Evolutionary conservation across 1,140 invertebrate species (phyloP), one percentile per base, ranked within the genome.

Genomic region (Drosophila truncata): DNA sequence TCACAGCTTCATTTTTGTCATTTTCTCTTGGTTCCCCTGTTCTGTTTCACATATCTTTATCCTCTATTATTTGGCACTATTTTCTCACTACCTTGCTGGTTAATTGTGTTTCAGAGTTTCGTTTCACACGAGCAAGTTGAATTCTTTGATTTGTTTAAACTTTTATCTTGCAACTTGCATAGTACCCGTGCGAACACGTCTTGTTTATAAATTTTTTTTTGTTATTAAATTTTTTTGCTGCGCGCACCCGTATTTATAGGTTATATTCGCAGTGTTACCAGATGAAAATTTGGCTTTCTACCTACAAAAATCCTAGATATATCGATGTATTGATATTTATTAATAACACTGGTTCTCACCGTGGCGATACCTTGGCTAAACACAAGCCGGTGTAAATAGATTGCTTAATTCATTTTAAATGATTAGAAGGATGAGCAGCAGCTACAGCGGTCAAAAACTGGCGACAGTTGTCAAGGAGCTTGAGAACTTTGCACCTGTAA

Each of bases 401-500:
- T 57, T 27, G 14, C 16, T 29, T 20, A 18, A 37, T 27, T 13
- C n/a, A 41, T 0, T n/a, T 42, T 59, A 42, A 31, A 70, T 70
- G 66, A 14, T 90, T 2, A 69, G 50, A 47, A 90, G 50, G 55
- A 90, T 90, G 85, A 58, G 64, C 37, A 61, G 64, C 52, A 71
- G 66, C 60, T 55, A 31, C 25, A 62, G 54, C 29, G 95, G 95
- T 60, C 67, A 95, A 16, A 80, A 94, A 6, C 86, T 97, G 39
- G 83, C 91, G 14, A 92, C 94, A 41, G 94, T 98, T 5, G 91
- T 98, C 5, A 77, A 93, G 18, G 92, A 93, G 59, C 92, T 99
- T 33, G 94, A 97, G 85, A 91, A 93, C 23, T 96, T 96, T 93
- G 97, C 97, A 11, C 95, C 96, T 35, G 92, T 94, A 16, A 91